phyloP scores from a whole-genome alignment of 2,797 vertebrate species.

The Peromyscus melanophrys region DNA sequence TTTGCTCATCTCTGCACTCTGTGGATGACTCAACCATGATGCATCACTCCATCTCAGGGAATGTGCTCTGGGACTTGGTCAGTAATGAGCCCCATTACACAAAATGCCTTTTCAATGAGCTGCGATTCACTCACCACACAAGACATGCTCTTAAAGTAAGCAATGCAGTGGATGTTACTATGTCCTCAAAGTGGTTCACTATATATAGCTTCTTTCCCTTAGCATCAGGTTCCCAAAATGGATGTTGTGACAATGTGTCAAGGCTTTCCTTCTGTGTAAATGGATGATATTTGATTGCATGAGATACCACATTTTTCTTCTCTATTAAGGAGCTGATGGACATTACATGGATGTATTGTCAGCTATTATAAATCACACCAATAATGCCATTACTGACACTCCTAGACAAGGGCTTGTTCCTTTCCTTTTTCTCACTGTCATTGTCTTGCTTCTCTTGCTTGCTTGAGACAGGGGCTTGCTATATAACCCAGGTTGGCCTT shows the following conservation, averaged over 20 bases:
- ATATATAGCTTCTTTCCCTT: neutral
- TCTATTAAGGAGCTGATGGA: neutral
- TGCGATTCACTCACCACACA: neutral
- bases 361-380: neutral
- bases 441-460: neutral
- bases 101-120: constrained; percentile 34
- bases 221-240: neutral
- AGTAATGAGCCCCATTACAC: neutral
- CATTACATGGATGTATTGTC: neutral
- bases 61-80: neutral
- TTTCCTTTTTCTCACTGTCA: no score
- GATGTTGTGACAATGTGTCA: neutral
- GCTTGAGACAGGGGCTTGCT: neutral
- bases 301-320: neutral
- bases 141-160: neutral
- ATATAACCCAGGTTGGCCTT: neutral
- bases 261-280: neutral
- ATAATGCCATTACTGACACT: neutral
- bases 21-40: neutral
- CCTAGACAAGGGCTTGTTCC: neutral
- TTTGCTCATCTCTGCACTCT: neutral
- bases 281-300: neutral
- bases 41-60: constrained; percentile 8
- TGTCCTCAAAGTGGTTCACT: neutral
- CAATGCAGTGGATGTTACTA: neutral